phyloP scores from a whole-genome alignment of 2,113 vertebrate species.

The Mastomys natalensis region DNA sequence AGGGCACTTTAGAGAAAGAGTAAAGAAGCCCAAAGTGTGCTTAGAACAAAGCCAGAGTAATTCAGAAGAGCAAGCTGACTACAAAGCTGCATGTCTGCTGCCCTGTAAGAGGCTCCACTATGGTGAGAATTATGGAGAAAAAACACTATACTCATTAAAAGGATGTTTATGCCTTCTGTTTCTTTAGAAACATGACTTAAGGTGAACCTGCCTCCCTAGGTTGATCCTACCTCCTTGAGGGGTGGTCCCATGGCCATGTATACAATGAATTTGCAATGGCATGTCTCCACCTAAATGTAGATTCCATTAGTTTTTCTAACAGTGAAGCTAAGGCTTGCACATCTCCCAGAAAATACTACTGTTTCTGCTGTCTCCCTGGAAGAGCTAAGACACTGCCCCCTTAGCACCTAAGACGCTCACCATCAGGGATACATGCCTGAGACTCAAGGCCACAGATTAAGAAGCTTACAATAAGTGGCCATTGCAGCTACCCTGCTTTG shows the following conservation, averaged over 20 bases:
- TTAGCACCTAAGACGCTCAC: neutral
- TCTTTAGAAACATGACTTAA: neutral
- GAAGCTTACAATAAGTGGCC: neutral
- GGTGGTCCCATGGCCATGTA: neutral
- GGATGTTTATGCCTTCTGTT: neutral
- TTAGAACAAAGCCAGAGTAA: neutral
- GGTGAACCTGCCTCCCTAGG: neutral
- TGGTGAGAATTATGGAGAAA: neutral
- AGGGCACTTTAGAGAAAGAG: neutral
- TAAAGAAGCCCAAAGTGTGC: neutral
- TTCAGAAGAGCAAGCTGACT: neutral
- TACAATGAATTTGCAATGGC: neutral
- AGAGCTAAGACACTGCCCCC: neutral
- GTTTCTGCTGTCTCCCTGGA: neutral
- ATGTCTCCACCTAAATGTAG: neutral
- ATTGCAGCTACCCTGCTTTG: neutral
- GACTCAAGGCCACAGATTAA: neutral
- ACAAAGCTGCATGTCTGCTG: neutral
- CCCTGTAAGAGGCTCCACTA: neutral
- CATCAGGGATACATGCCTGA: neutral
- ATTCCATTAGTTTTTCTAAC: neutral
- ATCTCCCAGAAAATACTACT: neutral
- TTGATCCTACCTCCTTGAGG: neutral
- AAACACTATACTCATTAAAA: neutral
- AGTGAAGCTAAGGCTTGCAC: neutral